Conservation (phyloP, 2,888 invertebrate genomes). For the Noctua janthina region DNA sequence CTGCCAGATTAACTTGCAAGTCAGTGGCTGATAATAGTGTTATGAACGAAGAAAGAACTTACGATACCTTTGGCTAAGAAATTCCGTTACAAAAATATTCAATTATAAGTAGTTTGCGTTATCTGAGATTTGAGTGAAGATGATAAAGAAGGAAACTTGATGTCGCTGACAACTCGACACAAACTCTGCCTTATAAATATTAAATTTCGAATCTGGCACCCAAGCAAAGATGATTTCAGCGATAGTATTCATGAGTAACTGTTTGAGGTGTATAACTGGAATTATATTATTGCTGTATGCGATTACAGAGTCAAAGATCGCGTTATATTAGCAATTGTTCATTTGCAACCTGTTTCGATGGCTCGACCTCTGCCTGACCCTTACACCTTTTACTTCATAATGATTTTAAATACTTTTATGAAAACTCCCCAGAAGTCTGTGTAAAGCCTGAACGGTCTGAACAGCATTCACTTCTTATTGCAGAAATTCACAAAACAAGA, state of each 20-base stretch:
- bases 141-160: background rate
- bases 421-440: background rate
- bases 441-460: background rate
- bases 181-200: constrained; percentile 44
- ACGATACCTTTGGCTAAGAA: background rate
- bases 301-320: constrained; percentile 16
- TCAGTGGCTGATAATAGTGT: background rate
- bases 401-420: background rate
- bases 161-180: constrained; percentile 24
- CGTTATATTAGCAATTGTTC: constrained; percentile 14
- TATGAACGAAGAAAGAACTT: background rate
- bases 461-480: background rate
- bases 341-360: constrained; percentile 1
- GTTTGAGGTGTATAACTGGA: constrained; percentile 18
- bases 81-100: background rate
- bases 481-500: background rate
- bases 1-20: background rate
- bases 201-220: constrained; percentile 41
- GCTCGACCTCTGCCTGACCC: constrained; percentile 12
- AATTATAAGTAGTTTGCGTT: constrained; percentile 5
- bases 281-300: constrained; percentile 21
- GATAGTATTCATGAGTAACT: constrained; percentile 16
- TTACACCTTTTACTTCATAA: constrained; percentile 9
- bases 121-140: background rate
- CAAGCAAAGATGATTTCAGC: constrained; percentile 17